A percentile compares a stretch with the other conserved stretches of the same genome.
Conservation (phyloP, 2,797 vertebrate species). For the Pelobates cultripes region DNA sequence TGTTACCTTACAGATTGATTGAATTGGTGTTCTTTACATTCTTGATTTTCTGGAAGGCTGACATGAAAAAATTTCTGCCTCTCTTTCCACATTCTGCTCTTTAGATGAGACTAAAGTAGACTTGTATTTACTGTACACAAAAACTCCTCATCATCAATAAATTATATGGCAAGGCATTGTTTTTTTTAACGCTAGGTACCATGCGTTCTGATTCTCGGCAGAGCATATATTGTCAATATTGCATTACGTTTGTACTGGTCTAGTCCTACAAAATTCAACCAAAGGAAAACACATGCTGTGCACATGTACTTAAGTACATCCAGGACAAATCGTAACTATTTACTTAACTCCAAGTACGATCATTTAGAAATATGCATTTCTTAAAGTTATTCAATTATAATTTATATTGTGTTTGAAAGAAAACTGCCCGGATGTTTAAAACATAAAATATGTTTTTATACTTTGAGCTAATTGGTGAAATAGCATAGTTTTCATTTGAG, state of each 20-base stretch:
- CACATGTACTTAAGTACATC: background rate
- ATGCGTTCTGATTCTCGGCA: background rate
- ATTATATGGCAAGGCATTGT: too few species aligned
- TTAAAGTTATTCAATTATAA: background rate
- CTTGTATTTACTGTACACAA: too few species aligned
- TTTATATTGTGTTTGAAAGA: background rate
- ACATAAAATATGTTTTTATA: conserved; percentile 4
- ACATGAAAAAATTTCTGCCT: too few species aligned
- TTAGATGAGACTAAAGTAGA: too few species aligned
- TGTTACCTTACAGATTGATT: too few species aligned
- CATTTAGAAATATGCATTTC: background rate
- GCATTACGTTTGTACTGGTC: background rate
- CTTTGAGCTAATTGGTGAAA: background rate
- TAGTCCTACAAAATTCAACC: background rate
- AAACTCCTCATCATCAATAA: too few species aligned
- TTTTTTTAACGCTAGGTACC: background rate
- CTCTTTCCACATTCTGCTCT: background rate
- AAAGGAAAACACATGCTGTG: background rate
- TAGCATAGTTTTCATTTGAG: background rate
- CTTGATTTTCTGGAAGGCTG: too few species aligned
- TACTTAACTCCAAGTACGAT: background rate
- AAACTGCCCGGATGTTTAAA: background rate
- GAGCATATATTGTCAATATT: background rate
- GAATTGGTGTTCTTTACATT: too few species aligned
- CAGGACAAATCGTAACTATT: background rate